These are phyloP conservation scores for Lindbergichthys nudifrons DNA, from an alignment of 2,797 vertebrate genomes.

Conservation along the genomic window DNA sequence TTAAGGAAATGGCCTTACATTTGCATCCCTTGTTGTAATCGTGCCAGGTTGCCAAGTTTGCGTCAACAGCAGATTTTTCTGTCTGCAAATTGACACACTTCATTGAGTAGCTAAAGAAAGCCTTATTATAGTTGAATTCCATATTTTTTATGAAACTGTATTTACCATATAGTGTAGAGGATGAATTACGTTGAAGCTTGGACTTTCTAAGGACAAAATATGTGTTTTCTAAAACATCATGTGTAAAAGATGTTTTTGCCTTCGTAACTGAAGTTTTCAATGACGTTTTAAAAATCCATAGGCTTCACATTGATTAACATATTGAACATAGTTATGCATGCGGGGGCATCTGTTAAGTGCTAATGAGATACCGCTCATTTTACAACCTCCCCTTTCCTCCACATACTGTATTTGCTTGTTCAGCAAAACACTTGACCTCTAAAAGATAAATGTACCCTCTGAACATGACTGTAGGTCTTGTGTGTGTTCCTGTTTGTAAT, in stretches of 20 bases:
- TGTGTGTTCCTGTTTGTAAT: slow-evolving; percentile 15
- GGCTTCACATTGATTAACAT: slow-evolving; percentile 29
- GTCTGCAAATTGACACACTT: slow-evolving; percentile 32
- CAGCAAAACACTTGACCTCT: slow-evolving; percentile 60
- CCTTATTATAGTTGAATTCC: slow-evolving; percentile 6
- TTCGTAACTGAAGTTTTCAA: slow-evolving; percentile 9
- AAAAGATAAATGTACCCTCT: slow-evolving; percentile 27
- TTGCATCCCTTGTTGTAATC: slow-evolving; percentile 36
- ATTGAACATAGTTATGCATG: slow-evolving; percentile 16
- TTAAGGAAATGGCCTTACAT: slow-evolving; percentile 53
- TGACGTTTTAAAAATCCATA: neutral
- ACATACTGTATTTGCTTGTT: slow-evolving; percentile 16
- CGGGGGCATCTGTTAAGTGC: slow-evolving; percentile 16
- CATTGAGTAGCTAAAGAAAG: slow-evolving; percentile 20
- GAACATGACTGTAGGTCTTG: slow-evolving; percentile 20
- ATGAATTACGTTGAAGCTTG: slow-evolving; percentile 7
- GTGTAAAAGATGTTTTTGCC: neutral
- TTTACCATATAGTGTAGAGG: neutral
- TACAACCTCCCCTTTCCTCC: slow-evolving; percentile 36
- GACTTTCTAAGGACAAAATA: slow-evolving; percentile 10
- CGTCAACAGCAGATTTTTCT: slow-evolving; percentile 49
- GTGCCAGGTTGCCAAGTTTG: slow-evolving; percentile 49
- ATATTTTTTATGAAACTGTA: neutral
- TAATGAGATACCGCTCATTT: slow-evolving; percentile 48
- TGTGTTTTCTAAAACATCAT: neutral